Conservation (phyloP, 2,888 invertebrate species). For the Brachynemurus nebulosus region DNA sequence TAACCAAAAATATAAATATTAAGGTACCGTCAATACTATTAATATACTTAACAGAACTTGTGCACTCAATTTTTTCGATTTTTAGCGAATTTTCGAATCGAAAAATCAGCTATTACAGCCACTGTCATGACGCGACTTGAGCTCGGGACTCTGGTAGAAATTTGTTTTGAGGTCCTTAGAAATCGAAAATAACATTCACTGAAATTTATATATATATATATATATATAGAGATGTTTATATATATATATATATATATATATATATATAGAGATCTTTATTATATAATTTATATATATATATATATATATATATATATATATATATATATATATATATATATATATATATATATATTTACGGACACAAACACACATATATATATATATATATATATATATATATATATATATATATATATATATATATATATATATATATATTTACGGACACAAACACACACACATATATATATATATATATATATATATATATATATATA, state of each 20-base stretch:
- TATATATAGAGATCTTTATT: not conserved
- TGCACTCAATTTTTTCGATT: no score
- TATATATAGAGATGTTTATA: constrained; percentile 1
- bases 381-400: constrained; percentile 4
- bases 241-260: not conserved
- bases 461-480: constrained; percentile 9
- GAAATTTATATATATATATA: constrained; percentile 3
- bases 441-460: constrained; percentile 6
- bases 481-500: constrained; percentile 9
- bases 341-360: constrained; percentile 5
- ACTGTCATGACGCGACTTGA: no score
- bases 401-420: constrained; percentile 5
- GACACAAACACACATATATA: constrained; percentile 3
- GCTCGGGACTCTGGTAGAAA: no score
- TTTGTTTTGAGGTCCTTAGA: no score
- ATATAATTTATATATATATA: not conserved
- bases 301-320: constrained; percentile 1
- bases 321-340: constrained; percentile 10
- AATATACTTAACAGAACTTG: no score
- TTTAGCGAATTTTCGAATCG: no score
- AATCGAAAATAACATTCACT: no score
- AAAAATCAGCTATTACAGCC: no score
- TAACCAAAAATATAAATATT: no score
- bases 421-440: constrained; percentile 6
- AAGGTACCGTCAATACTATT: no score